Evolutionary conservation across 2,888 invertebrate genomes (phyloP), one percentile per base, ranked within the genome.

Genomic region (Buathra laborator): DNA sequence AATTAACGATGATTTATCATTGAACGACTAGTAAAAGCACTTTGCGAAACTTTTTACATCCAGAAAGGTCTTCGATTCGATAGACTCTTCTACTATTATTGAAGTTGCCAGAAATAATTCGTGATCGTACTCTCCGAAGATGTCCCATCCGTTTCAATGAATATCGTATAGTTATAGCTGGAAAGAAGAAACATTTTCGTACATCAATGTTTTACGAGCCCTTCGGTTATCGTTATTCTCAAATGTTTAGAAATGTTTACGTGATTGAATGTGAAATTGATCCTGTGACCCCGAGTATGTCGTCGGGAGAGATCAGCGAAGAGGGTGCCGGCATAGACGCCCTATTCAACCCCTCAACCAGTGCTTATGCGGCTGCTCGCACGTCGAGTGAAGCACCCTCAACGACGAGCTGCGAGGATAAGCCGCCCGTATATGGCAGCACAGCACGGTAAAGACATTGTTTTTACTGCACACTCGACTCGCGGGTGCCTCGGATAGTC

Each of bases 261-360:
- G 70, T 74, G 78, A 85, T 81, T 81, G 78, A 79, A 85, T 81
- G 46, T 79, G 70, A 85, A 78, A 70, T 85, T 81, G 77, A 78
- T 81, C 32, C 46, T 56, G 12, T 16, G 74, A 81, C 68, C 75
- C 75, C 53, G 53, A 24, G 48, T 32, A 79, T 68, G 67, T 81
- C 48, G 84, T 2, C 12, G 56, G 19, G 56, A 24, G 43, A 66
- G 62, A 68, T 77, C 72, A 74, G 46, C 48, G 76, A 74, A 66
- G 81, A 77, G 81, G 72, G 77, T 62, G 67, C 62, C 59, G 16
- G 43, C 62, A 24, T 10, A 77, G 76, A 72, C 46, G 70, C 82
- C 59, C 75, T 7, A 48, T 81, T 74, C 51, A 77, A 68, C 66
- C 77, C 72, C 64, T 62, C 64, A 78, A 53, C 68, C 70, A 70